phyloP scores from a whole-genome alignment of 2,888 invertebrate genomes.

The Drosophila barbarae region DNA sequence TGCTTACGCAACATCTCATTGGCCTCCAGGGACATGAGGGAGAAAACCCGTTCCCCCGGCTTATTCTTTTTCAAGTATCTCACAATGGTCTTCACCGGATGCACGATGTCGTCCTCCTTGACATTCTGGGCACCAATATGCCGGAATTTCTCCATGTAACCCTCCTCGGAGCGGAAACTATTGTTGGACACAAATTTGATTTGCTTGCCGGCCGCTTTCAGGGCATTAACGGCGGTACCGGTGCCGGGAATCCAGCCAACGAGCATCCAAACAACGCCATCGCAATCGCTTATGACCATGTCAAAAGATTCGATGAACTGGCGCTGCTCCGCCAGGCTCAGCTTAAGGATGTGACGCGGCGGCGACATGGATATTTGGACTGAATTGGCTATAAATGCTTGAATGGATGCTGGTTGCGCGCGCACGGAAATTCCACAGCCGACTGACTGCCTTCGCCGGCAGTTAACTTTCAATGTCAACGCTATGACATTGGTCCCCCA shows the following conservation, averaged over 20 bases:
- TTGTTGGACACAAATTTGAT: constrained; percentile 80
- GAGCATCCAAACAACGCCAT: constrained; percentile 81
- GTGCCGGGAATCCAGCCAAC: constrained; percentile 77
- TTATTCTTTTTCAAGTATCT: constrained; percentile 80
- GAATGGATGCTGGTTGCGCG: constrained; percentile 52
- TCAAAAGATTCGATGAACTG: constrained; percentile 81
- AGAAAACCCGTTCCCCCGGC: constrained; percentile 79
- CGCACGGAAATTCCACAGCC: constrained; percentile 49
- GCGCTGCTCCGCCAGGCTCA: constrained; percentile 68
- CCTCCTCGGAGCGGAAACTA: constrained; percentile 71
- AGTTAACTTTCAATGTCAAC: constrained; percentile 62
- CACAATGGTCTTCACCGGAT: constrained; percentile 79
- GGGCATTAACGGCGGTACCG: constrained; percentile 74
- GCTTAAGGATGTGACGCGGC: constrained; percentile 66
- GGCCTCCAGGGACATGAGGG: constrained; percentile 77
- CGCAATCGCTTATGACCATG: constrained; percentile 82
- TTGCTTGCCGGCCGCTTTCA: constrained; percentile 79
- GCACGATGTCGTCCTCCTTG: constrained; percentile 77
- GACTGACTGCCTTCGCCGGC: constrained; percentile 36
- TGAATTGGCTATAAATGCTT: constrained; percentile 7
- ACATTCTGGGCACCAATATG: constrained; percentile 59
- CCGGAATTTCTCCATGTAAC: constrained; percentile 70
- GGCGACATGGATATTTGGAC: constrained; percentile 23
- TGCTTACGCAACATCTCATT: constrained; percentile 75
- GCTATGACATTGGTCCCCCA: constrained; percentile 45